Conservation (phyloP, 2,113 vertebrate species). For the Danionella cerebrum region DNA sequence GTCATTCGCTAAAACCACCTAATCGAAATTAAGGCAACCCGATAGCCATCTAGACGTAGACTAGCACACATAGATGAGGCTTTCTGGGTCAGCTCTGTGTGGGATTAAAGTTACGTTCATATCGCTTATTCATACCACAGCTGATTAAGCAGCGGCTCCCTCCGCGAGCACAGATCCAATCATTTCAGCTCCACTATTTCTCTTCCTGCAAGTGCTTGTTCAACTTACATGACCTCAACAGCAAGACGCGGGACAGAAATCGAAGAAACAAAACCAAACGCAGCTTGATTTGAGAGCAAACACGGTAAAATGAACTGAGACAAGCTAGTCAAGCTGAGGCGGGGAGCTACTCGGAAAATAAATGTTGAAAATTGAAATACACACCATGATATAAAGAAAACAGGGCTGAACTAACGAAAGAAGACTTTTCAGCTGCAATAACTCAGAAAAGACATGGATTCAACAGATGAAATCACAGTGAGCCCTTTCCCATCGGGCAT, state of each 20-base stretch:
- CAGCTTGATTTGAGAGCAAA: not conserved
- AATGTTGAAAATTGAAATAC: not conserved
- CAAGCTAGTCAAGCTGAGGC: not conserved
- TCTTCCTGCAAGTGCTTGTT: not conserved
- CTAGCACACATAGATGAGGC: not conserved
- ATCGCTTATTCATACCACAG: conserved; percentile 6
- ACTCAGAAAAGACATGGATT: not conserved
- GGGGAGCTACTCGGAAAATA: not conserved
- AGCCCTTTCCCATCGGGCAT: too few species aligned
- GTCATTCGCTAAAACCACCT: not conserved
- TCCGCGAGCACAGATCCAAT: not conserved
- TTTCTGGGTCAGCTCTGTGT: conserved; percentile 8
- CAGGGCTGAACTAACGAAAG: not conserved
- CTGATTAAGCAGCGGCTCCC: not conserved
- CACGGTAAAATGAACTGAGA: not conserved
- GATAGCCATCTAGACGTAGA: not conserved
- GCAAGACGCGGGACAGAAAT: not conserved
- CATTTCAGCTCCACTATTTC: not conserved
- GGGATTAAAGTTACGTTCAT: conserved; percentile 4
- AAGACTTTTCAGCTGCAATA: not conserved
- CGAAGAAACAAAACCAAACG: not conserved
- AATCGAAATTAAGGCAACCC: not conserved
- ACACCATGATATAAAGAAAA: not conserved
- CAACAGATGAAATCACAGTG: too few species aligned
- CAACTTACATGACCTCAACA: not conserved